phyloP scores from a whole-genome alignment of 1,140 invertebrate species.

The Magallana ariakensis region DNA sequence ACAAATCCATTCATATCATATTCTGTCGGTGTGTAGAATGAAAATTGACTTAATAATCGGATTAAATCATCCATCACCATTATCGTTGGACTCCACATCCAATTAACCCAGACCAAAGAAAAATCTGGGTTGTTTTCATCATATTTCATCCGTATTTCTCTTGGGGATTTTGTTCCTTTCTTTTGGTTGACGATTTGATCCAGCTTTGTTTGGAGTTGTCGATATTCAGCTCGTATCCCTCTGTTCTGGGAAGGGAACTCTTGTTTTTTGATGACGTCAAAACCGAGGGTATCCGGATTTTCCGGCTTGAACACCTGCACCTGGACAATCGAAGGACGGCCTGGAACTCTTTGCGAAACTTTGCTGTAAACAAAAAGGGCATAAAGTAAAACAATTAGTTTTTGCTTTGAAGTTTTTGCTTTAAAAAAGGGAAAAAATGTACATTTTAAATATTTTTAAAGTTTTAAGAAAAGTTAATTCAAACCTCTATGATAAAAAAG shows the following conservation, averaged over 20 bases:
- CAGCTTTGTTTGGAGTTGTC: slow-evolving; percentile 37
- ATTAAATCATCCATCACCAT: slow-evolving; percentile 20
- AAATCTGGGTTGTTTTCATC: not conserved
- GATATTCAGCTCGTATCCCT: slow-evolving; percentile 42
- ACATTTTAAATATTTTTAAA: no score
- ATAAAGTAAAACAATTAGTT: not conserved
- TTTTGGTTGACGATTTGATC: slow-evolving; percentile 18
- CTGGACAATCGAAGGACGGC: slow-evolving; percentile 8
- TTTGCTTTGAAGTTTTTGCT: no score
- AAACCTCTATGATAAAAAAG: no score
- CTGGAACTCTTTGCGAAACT: slow-evolving; percentile 48
- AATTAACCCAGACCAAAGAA: not conserved
- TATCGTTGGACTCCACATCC: not conserved
- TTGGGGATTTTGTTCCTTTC: slow-evolving; percentile 6
- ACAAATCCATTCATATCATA: not conserved
- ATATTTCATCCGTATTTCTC: slow-evolving; percentile 37
- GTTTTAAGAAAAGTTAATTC: no score
- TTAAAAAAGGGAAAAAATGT: no score
- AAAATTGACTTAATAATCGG: slow-evolving; percentile 6
- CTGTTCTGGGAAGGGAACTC: slow-evolving; percentile 39
- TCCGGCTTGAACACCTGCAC: slow-evolving; percentile 16
- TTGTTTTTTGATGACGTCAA: slow-evolving; percentile 43
- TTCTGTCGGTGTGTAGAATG: not conserved
- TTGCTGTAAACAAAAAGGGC: slow-evolving; percentile 32
- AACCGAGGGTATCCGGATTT: not conserved